Evolutionary conservation across 2,888 invertebrate genomes (phyloP), one percentile per base, ranked within the genome.

Genomic region (Synanthedon formicaeformis): DNA sequence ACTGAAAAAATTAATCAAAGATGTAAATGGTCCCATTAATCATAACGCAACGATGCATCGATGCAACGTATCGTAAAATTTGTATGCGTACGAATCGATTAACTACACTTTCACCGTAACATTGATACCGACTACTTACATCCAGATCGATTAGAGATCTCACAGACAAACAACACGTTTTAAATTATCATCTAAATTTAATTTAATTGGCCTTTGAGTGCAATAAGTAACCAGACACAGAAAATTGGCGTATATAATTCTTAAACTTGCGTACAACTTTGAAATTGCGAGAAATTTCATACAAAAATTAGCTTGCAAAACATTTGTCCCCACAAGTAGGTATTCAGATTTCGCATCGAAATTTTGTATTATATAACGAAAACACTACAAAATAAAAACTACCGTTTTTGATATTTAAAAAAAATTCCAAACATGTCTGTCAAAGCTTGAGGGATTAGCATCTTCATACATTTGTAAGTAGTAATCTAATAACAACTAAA

Each of bases 41-140:
- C 68, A 74, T 75, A 72, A 71, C 72, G 76, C 71, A 80, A 75
- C 67, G 61, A 67, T 64, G 65, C 65, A 68, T 61, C 63, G 49
- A 49, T 23, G 49, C 49, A 49, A 18, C 16, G 64, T 56, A 54
- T 60, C 53, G 61, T 63, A 61, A 68, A 68, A 69, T 69, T 65
- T 62, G 66, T 73, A 71, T 70, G 72, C 66, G 65, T 65, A 66
- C 60, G 67, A 68, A 71, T 72, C 71, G 71, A 76, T 79, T 73
- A 67, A 58, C 60, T 59, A 63, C 67, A 80, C 83, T 81, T 82
- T 82, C 81, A 78, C 80, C 73, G 57, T 58, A 64, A 59, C 56
- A 58, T 56, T 53, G 56, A 50, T 50, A 45, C 34, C 51, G 52
- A 50, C 55, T 52, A 54, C 49, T 54, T 45, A 53, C 50, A 55